Percentiles rank a stretch among this genome's conserved stretches.
Conservation (phyloP, 2,888 invertebrate species). For the Hirtodrosophila trivittata region DNA sequence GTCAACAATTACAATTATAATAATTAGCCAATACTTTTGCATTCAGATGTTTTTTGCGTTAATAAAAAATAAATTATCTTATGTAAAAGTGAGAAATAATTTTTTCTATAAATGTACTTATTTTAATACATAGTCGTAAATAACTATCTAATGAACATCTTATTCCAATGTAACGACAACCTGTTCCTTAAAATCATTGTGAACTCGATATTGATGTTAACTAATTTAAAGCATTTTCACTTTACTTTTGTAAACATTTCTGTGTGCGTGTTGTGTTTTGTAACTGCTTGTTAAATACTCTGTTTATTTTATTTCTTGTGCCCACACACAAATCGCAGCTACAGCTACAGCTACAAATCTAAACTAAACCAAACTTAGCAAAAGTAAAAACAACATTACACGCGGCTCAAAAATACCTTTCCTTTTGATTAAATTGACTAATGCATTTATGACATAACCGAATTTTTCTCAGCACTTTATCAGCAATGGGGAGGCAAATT, state of each 20-base stretch:
- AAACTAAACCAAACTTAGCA: conserved; percentile 27
- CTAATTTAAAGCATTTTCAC: conserved; percentile 56
- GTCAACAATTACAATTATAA: conserved; percentile 23
- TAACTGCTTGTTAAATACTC: conserved; percentile 69
- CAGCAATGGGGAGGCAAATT: conserved; percentile 14
- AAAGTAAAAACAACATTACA: conserved; percentile 34
- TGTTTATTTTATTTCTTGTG: conserved; percentile 55
- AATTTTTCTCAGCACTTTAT: conserved; percentile 53
- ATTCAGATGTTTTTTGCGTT: conserved; percentile 52
- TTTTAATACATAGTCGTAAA: conserved; percentile 27
- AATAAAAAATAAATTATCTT: conserved; percentile 46
- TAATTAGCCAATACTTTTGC: conserved; percentile 31
- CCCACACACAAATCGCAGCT: conserved; percentile 39
- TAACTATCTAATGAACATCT: conserved; percentile 57
- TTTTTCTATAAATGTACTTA: conserved; percentile 56
- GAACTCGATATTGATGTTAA: conserved; percentile 71
- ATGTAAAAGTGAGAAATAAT: conserved; percentile 50
- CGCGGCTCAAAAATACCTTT: conserved; percentile 75
- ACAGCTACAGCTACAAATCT: conserved; percentile 27
- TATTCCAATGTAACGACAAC: conserved; percentile 47
- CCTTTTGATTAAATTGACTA: conserved; percentile 65
- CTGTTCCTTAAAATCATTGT: conserved; percentile 40
- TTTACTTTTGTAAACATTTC: conserved; percentile 59
- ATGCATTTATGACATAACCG: conserved; percentile 46
- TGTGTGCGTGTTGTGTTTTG: conserved; percentile 52